Evolutionary conservation across 2,113 vertebrate species (phyloP), one percentile per base, ranked within the genome.

Genomic region (Centrocercus urophasianus): DNA sequence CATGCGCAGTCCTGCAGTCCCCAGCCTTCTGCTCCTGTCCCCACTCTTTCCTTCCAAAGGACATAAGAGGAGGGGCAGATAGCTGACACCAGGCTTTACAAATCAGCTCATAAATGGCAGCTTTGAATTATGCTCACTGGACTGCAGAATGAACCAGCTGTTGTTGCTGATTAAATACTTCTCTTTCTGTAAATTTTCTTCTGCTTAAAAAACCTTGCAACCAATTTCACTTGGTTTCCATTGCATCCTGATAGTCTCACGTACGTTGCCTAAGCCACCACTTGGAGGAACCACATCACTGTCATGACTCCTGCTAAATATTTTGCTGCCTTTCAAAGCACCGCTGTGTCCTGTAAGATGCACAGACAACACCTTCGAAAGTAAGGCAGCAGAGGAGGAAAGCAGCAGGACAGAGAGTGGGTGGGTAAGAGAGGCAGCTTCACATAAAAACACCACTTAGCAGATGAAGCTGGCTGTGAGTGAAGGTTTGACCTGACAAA

Each of bases 301-400:
- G 20, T 15, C 10, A 32, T 1, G 20, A 24, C 21, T 9, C 30
- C 66, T 38, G 5, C 21, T 24, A 36, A n/a, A 11, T 14, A 8
- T 22, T 34, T 5, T 43, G 16, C 66, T 40, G n/a, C 75, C 32
- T 64, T 50, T 8, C 24, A 15, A 13, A 22, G 22, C 6, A 2
- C 54, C 3, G 13, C 65, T 45, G 30, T 42, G 6, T 63, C 34
- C 21, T 19, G 17, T 11, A 3, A 48, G 22, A 4, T 2, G 25
- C 5, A 21, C 25, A 6, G 16, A 21, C 6, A 5, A 1, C 1
- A 1, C 5, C 84, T 22, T 71, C 8, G 18, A 28, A 40, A 40
- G 10, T 28, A 54, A 64, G 1, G 8, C 22, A 38, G 28, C 47
- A 63, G 13, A 8, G 5, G 43, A 34, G 4, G 48, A 50, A 25